A percentile compares a stretch with the other conserved stretches of the same genome.
Conservation (phyloP, 2,113 vertebrate species). For the Equus quagga region DNA sequence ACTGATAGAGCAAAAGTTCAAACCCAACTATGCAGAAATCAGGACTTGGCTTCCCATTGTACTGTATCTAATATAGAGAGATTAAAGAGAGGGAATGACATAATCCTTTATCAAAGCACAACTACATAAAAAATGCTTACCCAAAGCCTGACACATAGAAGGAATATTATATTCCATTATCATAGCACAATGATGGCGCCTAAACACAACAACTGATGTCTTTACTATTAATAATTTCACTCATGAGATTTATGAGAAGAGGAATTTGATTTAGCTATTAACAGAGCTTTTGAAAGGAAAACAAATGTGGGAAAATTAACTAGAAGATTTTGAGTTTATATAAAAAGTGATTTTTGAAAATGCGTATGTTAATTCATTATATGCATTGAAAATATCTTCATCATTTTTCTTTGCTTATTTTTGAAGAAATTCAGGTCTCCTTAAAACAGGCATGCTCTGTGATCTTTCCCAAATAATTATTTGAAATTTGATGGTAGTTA, state of each 20-base stretch:
- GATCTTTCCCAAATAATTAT: neutral
- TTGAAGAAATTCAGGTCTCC: neutral
- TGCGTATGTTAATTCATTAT: neutral
- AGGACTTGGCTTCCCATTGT: neutral
- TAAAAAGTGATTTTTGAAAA: neutral
- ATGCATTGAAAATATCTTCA: neutral
- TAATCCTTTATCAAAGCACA: neutral
- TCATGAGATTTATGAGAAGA: neutral
- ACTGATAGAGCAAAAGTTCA: neutral
- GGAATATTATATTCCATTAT: neutral
- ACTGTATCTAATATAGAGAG: neutral
- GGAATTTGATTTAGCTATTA: neutral
- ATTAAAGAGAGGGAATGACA: neutral
- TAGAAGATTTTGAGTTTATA: neutral
- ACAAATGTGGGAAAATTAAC: neutral
- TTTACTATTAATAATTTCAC: neutral
- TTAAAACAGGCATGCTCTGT: neutral
- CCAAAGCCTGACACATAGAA: neutral
- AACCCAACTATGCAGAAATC: neutral
- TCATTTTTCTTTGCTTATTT: neutral
- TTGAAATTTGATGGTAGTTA: neutral
- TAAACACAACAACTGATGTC: too few species aligned
- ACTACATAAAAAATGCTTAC: neutral
- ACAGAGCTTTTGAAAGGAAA: neutral
- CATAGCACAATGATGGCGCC: rapidly evolving